Conservation (phyloP, 2,888 invertebrate genomes). For the Aleiodes alternator region DNA sequence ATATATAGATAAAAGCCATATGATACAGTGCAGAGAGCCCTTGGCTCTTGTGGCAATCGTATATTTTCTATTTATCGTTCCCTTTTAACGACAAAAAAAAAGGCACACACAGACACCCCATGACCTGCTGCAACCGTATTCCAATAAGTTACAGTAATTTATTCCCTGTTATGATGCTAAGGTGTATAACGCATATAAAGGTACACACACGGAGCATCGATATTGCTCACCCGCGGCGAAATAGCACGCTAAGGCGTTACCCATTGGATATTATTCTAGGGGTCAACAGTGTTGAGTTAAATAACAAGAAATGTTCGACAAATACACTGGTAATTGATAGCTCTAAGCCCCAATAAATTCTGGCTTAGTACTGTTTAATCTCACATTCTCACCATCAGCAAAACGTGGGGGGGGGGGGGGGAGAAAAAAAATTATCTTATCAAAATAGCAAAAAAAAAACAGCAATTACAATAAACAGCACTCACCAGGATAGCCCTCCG, state of each 20-base stretch:
- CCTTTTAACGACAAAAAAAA: conserved; percentile 30
- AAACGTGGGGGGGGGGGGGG: too few species aligned
- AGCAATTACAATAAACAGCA: conserved; percentile 36
- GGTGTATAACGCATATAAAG: conserved; percentile 18
- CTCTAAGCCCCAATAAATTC: not conserved
- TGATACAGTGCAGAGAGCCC: conserved; percentile 17
- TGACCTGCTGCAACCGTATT: conserved; percentile 45
- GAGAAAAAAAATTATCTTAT: too few species aligned
- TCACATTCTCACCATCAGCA: too few species aligned
- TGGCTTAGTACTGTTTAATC: not conserved
- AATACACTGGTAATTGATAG: conserved; percentile 21
- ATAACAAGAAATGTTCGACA: conserved; percentile 29
- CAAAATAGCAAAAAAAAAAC: too few species aligned
- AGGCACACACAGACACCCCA: conserved; percentile 16
- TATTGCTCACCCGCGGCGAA: conserved; percentile 37
- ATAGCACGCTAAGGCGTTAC: conserved; percentile 25
- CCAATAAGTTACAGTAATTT: conserved; percentile 41
- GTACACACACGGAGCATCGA: conserved; percentile 11
- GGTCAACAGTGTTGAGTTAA: conserved; percentile 29
- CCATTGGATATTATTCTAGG: conserved; percentile 22
- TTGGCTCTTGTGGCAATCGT: conserved; percentile 36
- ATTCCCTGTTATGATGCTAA: conserved; percentile 33
- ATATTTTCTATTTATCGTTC: conserved; percentile 51
- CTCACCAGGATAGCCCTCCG: conserved; percentile 77
- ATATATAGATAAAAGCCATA: conserved; percentile 29